phyloP scores from a whole-genome alignment of 2,797 vertebrate genomes.

The Bryconaethiops microstoma region DNA sequence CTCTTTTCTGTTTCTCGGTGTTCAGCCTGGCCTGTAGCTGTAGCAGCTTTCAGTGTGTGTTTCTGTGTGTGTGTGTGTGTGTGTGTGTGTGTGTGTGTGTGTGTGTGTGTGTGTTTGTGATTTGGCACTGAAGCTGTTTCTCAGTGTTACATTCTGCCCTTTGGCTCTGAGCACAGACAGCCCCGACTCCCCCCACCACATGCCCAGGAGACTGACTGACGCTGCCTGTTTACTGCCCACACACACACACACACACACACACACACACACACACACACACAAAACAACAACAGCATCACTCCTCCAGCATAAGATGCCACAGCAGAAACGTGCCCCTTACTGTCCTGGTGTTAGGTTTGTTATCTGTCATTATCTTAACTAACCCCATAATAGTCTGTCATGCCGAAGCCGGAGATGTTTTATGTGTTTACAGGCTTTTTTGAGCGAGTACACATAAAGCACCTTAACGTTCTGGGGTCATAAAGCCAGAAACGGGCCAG shows the following conservation, averaged over 20 bases:
- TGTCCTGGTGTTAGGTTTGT: slow-evolving; percentile 34
- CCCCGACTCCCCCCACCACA: slow-evolving; percentile 35
- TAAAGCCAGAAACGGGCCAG: slow-evolving; percentile 30
- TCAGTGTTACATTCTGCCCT: slow-evolving; percentile 33
- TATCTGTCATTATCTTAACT: slow-evolving; percentile 11
- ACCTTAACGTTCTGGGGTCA: slow-evolving; percentile 2
- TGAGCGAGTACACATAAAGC: not conserved
- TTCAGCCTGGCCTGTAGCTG: slow-evolving; percentile 17
- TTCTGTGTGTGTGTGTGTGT: slow-evolving; percentile 43
- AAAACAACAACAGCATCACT: slow-evolving; percentile 29
- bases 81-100: slow-evolving; percentile 46
- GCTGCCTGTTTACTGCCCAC: slow-evolving; percentile 51
- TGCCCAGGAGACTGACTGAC: slow-evolving; percentile 46
- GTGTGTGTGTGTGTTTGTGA: slow-evolving; percentile 30
- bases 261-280: slow-evolving; percentile 38
- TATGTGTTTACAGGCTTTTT: slow-evolving; percentile 3
- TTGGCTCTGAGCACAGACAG: slow-evolving; percentile 35
- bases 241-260: slow-evolving; percentile 31
- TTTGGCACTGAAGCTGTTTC: slow-evolving; percentile 7
- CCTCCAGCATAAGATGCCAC: slow-evolving; percentile 21
- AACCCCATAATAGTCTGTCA: not conserved
- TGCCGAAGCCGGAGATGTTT: not conserved
- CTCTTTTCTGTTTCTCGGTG: slow-evolving; percentile 23
- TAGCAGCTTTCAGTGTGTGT: slow-evolving; percentile 23
- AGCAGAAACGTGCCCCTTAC: slow-evolving; percentile 30